Percentiles rank a stretch among this genome's conserved stretches.
Conservation (phyloP, 37 sponge, comb jelly and placozoan genomes). For the Halichondria panicea region DNA sequence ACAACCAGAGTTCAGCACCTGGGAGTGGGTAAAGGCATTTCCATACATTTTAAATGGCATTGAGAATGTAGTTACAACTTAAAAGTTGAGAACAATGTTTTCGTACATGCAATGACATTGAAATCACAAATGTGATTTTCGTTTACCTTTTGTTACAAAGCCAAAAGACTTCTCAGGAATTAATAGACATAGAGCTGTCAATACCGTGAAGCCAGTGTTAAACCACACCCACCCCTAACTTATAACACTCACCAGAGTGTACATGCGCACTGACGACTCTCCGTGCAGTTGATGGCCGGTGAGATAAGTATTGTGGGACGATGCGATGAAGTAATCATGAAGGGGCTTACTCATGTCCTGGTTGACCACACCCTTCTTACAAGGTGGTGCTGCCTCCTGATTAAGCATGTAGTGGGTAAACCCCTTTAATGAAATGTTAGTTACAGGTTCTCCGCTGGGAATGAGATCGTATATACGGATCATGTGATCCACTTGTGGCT, state of each 20-base stretch:
- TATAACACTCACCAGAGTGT: constrained; percentile 29
- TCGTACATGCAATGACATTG: too few species aligned
- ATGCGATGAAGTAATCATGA: constrained; percentile 64
- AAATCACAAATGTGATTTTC: too few species aligned
- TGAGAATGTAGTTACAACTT: too few species aligned
- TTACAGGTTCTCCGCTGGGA: background rate
- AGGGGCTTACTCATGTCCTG: constrained; percentile 35
- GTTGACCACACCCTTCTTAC: background rate
- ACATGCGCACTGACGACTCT: constrained; percentile 61
- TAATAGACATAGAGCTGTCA: too few species aligned
- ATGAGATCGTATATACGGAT: constrained; percentile 24
- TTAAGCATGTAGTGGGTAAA: constrained; percentile 57
- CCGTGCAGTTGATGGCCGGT: constrained; percentile 72
- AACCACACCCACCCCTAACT: too few species aligned
- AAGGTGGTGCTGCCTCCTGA: constrained; percentile 5
- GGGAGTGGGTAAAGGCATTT: background rate
- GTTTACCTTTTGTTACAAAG: too few species aligned
- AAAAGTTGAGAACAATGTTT: too few species aligned
- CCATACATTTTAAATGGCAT: too few species aligned
- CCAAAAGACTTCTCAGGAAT: too few species aligned
- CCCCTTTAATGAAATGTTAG: constrained; percentile 13
- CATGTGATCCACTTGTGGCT: constrained; percentile 10
- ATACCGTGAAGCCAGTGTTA: too few species aligned
- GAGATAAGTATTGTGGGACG: constrained; percentile 81
- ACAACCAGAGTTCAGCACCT: constrained; percentile 52